Base-by-base conservation (phyloP, 2,797 vertebrate species). In the Alauda arvensis region DNA sequence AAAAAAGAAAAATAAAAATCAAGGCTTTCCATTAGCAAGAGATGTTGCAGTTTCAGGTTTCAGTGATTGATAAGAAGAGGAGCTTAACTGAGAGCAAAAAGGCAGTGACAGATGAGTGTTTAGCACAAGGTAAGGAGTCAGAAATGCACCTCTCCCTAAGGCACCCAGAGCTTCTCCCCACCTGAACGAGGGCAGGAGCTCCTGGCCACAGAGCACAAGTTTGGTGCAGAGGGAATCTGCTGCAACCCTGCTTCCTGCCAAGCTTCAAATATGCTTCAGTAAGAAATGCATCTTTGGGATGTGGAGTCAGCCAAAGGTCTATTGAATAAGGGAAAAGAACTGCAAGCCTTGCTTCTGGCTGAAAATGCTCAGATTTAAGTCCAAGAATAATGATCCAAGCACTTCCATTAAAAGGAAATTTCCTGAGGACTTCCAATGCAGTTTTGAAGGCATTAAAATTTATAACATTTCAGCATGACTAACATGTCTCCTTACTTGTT, bases 221-320 rank as follows among this genome's bases (percentile, higher is more conserved):
- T 33, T 87, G 88, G 72, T 89, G 91, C 91, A 80, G 74, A 94
- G 87, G 88, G 61, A 91, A 91, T 65, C 66, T 91, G 75, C 92
- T 95, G 83, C 93, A 95, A 91, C 88, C 88, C 77, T 81, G 67
- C 85, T 93, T 53, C 72, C 49, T 93, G 90, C 88, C 93, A 95
- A 92, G 67, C 85, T 91, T 79, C 77, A 95, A 95, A 93, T 60
- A 87, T 21, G 59, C 87, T 88, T 84, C 83, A 84, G 45, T 37
- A 93, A 91, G 79, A 71, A 82, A 65, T 60, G 83, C 57, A 93
- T 93, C 93, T 93, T 89, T 25, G 88, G 74, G 90, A 93, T 68
- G 74, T 72, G 62, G 93, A 92, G 85, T 91, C 92, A 90, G 92
- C 48, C 90, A 87, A 77, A 86, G 93, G 93, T 84, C 89, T 95